Evolutionary conservation across 2,113 vertebrate genomes (phyloP), one percentile per base, ranked within the genome.

Genomic region (Cryptotis parvus): DNA sequence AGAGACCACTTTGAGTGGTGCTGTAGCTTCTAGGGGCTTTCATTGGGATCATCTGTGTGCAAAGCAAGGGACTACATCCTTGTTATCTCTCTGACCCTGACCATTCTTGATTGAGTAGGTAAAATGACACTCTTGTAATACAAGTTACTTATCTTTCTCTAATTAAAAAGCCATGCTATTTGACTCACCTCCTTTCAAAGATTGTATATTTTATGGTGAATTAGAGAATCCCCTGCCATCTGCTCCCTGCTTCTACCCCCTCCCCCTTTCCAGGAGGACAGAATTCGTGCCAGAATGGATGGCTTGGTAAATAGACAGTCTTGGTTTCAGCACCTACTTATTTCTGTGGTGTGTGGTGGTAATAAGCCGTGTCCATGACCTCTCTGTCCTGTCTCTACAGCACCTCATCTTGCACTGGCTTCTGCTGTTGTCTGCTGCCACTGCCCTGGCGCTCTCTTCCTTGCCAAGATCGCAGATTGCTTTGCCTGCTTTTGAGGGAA

Each of bases 271-370:
- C 31, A 52, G 41, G n/a, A 41, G 27, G 79, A 29, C 41, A 39
- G 14, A 79, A 26, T 52, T 49, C 80, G 75, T 27, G 14, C 35
- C 9, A 33, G 83, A 15, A 61, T 65, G 33, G 6, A 72, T 78
- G 22, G 18, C 33, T 85, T 61, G 26, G 49, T 26, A 79, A 65
- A 22, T 27, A 79, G 37, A 39, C 18, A 39, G 33, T 33, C n/a
- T 91, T 84, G 39, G 7, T 79, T 72, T 72, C 18, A 78, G 18
- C 52, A 91, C 15, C 83, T 41, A 22, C 22, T 91, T 43, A 41
- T 10, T 29, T 2, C 11, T 41, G 73, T 66, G 55, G 12, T 52
- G 18, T 31, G 22, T 16, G 55, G n/a, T 2, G 35, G 1, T 24
- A 61, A 4, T 49, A 31, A 16, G 9, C 16, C 18, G 16, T 31